Evolutionary conservation across 2,888 invertebrate genomes (phyloP), one percentile per base, ranked within the genome.

Genomic region (Steinernema carpocapsae): DNA sequence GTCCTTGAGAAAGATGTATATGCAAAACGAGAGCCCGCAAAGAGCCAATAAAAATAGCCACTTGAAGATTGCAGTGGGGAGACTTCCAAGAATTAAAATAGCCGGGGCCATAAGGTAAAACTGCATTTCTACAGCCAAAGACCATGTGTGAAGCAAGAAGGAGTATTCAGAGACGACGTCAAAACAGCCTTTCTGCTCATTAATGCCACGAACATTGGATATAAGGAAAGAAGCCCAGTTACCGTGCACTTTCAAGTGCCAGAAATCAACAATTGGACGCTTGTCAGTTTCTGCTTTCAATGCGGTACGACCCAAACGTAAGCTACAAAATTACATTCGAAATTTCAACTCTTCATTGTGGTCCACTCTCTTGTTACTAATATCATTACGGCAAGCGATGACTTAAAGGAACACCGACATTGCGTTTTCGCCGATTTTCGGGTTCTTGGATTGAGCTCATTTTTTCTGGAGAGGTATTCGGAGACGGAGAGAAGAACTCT

Each of bases 131-230:
- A 64, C 32, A 3, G 64, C 64, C 17, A 64, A 32, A 17, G 64
- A 64, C 64, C 64, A 64, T 32, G 64, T 64, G 64, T 64, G 64
- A 17, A 64, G 64, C 64, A 64, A 32, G 64, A 64, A 32, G 32
- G 32, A 64, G 64, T 29, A 64, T 14, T 64, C 64, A 17, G 64
- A 29, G 32, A 64, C 64, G 26, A n/a, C 17, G 64, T 64, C 64
- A 26, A 64, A 64, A 32, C 32, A 64, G 64, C 64, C 64, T 17
- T 29, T 10, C 32, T n/a, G 29, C 64, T 64, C 64, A 17, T 32
- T 14, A 32, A 64, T 26, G 32, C 64, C 64, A 14, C 26, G 29
- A 3, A 32, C 32, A 32, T 64, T 64, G 32, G 64, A 64, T 29
- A 14, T 32, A n/a, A 64, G 64, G 12, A 37, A 3, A 4, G 29